These are phyloP conservation scores for Nymphalis io DNA, from an alignment of 1,140 invertebrate genomes.

Conservation along the genomic window DNA sequence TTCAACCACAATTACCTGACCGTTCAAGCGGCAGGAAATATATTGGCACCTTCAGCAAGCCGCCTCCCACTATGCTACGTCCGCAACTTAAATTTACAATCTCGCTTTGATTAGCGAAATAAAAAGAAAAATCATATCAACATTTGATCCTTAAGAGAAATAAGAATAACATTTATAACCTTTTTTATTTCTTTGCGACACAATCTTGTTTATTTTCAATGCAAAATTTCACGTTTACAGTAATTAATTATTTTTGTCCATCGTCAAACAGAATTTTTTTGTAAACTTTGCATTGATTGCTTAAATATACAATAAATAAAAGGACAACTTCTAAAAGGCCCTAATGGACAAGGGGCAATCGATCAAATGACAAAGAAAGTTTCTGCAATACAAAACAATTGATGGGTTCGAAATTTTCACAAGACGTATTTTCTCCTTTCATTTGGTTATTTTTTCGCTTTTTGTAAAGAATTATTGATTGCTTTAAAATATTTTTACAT, in stretches of 20 bases:
- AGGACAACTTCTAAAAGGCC: conserved; percentile 76
- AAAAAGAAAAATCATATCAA: conserved; percentile 12
- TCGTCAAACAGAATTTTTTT: conserved; percentile 59
- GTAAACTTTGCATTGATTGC: conserved; percentile 70
- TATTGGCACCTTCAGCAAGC: conserved; percentile 74
- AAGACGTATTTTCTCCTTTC: conserved; percentile 35
- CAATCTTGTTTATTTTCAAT: conserved; percentile 14
- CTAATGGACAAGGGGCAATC: conserved; percentile 79
- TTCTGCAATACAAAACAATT: conserved; percentile 76
- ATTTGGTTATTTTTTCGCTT: conserved; percentile 40
- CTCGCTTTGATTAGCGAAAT: conserved; percentile 54
- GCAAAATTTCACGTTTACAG: conserved; percentile 15
- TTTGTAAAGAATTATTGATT: conserved; percentile 34
- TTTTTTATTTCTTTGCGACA: background rate
- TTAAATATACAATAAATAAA: conserved; percentile 75
- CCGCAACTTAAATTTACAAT: conserved; percentile 60
- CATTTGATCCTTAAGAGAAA: background rate
- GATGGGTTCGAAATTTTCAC: conserved; percentile 60
- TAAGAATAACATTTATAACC: too few relatives aligned
- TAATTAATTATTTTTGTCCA: conserved; percentile 67
- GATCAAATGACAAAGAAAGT: conserved; percentile 78
- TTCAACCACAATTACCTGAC: conserved; percentile 81
- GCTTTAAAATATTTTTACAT: conserved; percentile 26
- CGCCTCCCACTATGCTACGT: conserved; percentile 26
- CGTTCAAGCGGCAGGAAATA: conserved; percentile 80